phyloP scores from a whole-genome alignment of 2,888 invertebrate genomes.

The Meteorus colon region DNA sequence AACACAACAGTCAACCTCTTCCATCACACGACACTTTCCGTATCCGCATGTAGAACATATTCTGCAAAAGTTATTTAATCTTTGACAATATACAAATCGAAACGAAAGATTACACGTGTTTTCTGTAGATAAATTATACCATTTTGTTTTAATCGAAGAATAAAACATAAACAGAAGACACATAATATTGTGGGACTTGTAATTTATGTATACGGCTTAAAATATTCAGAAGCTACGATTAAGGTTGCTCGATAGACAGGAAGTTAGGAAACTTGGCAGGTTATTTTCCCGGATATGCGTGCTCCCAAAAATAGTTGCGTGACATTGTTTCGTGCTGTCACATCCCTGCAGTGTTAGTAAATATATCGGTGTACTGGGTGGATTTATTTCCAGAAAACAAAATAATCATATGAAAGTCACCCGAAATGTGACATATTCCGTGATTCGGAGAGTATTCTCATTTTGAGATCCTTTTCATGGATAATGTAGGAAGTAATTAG shows the following conservation, averaged over 20 bases:
- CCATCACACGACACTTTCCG: constrained; percentile 9
- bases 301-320: constrained; percentile 59
- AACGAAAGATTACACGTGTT: neutral
- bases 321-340: constrained; percentile 62
- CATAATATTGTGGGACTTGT: neutral
- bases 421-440: no score
- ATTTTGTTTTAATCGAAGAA: neutral
- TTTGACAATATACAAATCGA: neutral
- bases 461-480: no score
- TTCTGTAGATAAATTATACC: neutral
- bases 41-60: neutral
- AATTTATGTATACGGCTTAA: neutral
- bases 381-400: constrained; percentile 44
- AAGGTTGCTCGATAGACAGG: constrained; percentile 5
- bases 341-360: constrained; percentile 37
- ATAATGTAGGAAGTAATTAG: no score
- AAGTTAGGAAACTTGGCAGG: constrained; percentile 14
- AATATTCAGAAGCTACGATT: neutral
- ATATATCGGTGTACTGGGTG: constrained; percentile 37
- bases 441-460: no score
- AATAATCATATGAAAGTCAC: neutral
- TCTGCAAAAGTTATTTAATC: neutral
- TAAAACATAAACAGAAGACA: neutral
- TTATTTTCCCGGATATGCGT: constrained; percentile 26
- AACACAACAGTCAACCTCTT: constrained; percentile 47